Evolutionary conservation across 2,113 vertebrate genomes (phyloP), one percentile per base, ranked within the genome.

Genomic region (Anguilla rostrata): DNA sequence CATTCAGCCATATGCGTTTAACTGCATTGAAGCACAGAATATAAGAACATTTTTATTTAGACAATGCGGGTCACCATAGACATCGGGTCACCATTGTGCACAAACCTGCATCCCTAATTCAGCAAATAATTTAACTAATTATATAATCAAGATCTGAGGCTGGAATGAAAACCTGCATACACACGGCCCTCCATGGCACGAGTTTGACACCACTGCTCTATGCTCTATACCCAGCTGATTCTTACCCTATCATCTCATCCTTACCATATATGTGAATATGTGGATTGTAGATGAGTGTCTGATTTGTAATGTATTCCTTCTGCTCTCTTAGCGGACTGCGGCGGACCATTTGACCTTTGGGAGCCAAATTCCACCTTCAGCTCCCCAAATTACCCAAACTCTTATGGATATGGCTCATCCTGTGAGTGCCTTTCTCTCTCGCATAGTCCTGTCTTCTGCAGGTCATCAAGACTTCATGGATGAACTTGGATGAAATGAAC

Each of bases 271-370:
- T 34, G 34, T 34, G 34, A 26, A 78, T 18, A 6, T 20, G 41
- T 41, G 8, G n/a, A 20, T 34, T 40, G 15, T 78, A 46, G 43
- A 46, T 46, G 8, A 46, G 29, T 41, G 16, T 22, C 46, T 84
- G 15, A 82, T 34, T 2, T 71, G 56, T 22, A 6, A 14, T 49
- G 0, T 39, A n/a, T 12, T 84, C 89, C 83, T 92, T 0, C 86
- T 89, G 88, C 22, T 89, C 88, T 93, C 90, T 60, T 92, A 99
- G 98, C 92, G 63, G 96, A 98, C 89, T 99, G 98, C 81, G 97
- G 97, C 56, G 98, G 97, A 75, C 97, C 98, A 0, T 93, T 96
- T 88, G 94, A 99, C 89, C 94, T 99, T 18, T 97, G 96, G 95
- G 97, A 97, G 86, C 91, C 96, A 88, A 98, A 98, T 87, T 92